phyloP scores from a whole-genome alignment of 2,113 vertebrate species.

The Alosa alosa region DNA sequence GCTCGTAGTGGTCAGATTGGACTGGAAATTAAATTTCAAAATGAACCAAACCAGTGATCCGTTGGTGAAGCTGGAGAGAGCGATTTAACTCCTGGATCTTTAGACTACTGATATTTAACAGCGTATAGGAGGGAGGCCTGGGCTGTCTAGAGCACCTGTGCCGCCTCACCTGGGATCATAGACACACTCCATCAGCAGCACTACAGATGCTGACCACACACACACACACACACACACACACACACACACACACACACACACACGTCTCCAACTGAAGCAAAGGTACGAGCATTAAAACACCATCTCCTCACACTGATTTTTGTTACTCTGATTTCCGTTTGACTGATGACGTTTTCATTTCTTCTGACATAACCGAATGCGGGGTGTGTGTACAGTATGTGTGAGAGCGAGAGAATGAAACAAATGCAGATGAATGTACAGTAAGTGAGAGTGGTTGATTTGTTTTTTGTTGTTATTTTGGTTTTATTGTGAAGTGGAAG shows the following conservation, averaged over 20 bases:
- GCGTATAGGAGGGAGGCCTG: conserved; percentile 50
- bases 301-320: conserved; percentile 59
- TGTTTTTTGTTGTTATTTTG: background rate
- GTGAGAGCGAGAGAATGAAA: background rate
- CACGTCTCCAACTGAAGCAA: conserved; percentile 56
- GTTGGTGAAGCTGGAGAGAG: conserved; percentile 32
- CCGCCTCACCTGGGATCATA: background rate
- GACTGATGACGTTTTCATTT: conserved; percentile 51
- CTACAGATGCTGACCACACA: background rate
- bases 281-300: conserved; percentile 74
- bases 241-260: background rate
- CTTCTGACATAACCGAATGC: conserved; percentile 37
- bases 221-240: conserved; percentile 27
- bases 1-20: conserved; percentile 53
- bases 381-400: background rate
- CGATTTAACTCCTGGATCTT: conserved; percentile 70
- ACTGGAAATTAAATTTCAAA: conserved; percentile 48
- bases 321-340: conserved; percentile 59
- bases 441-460: background rate
- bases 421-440: background rate
- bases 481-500: background rate
- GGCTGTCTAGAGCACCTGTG: conserved; percentile 30
- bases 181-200: background rate
- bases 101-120: conserved; percentile 86
- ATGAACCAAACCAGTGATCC: conserved; percentile 24